Evolutionary conservation across 2,797 vertebrate genomes (phyloP), one percentile per base, ranked within the genome.

Genomic region (Artibeus jamaicensis): DNA sequence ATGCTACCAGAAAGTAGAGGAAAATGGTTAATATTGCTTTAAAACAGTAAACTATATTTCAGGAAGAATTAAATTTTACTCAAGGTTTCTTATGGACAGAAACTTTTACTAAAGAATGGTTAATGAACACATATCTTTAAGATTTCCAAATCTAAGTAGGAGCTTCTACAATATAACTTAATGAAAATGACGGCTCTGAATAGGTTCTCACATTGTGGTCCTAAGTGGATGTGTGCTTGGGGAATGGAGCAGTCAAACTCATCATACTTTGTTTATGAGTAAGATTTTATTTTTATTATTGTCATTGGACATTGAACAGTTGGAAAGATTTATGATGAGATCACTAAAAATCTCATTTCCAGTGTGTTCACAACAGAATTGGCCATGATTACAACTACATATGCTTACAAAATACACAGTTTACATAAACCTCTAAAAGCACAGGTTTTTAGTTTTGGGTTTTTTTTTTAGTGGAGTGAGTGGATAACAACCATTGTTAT

Each of bases 291-390:
- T 91, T 95, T 96, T 95, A 82, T 83, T 73, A 73, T 32, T 14
- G 3, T 84, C 67, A 82, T n/a, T 93, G 55, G 57, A 50, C 96
- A 21, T 86, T 71, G 79, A 95, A 93, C 68, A 83, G 62, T 90
- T 21, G 29, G 37, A 78, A 91, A 29, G 76, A 93, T 96, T 96
- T 95, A 95, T 93, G 83, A 96, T 91, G 79, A 91, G 70, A 81
- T 86, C 79, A 94, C 79, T 81, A 96, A 91, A 91, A 89, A 81
- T 96, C 53, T 95, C 57, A 78, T 34, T 96, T 95, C 89, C 86
- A 50, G 16, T 21, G n/a, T 89, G 37, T 96, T 95, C 76, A 46
- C 68, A 91, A 83, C 50, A 90, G 37, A 94, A 55, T 65, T 93
- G 83, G 26, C 50, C 9, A 70, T 24, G 32, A 73, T 93, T 91